Evolutionary conservation across 2,797 vertebrate genomes (phyloP).

Genomic region (Sebastes nivosus): DNA sequence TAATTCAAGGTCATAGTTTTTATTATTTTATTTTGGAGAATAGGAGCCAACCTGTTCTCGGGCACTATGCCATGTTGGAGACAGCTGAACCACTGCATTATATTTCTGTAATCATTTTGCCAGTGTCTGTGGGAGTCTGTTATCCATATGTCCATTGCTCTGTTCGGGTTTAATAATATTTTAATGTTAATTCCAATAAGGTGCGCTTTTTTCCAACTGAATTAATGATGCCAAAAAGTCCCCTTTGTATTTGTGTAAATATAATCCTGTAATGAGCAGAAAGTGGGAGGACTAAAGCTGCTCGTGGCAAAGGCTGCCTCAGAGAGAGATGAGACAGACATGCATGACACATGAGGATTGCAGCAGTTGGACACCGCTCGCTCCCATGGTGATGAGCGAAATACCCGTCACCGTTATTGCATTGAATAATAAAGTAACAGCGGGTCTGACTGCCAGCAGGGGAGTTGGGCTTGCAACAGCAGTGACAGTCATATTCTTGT

Average conservation of each 20-base stretch:
- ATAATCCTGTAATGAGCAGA: constrained; percentile 12
- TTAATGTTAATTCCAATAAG: constrained; percentile 42
- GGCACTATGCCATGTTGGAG: constrained; percentile 46
- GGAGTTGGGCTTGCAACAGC: constrained; percentile 7
- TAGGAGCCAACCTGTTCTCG: constrained; percentile 54
- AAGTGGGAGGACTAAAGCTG: not conserved
- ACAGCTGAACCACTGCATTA: constrained; percentile 38
- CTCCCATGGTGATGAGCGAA: constrained; percentile 23
- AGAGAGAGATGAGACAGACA: constrained; percentile 20
- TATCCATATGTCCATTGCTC: constrained; percentile 43
- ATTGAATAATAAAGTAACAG: constrained; percentile 32
- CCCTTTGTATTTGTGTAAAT: constrained; percentile 3
- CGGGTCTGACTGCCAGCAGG: constrained; percentile 11
- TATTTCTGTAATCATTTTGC: constrained; percentile 41
- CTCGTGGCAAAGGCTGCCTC: constrained; percentile 11
- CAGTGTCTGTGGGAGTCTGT: constrained; percentile 29
- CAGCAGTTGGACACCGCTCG: constrained; percentile 13
- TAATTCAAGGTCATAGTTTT: constrained; percentile 82
- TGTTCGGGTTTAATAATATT: constrained; percentile 35
- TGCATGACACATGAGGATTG: constrained; percentile 4
- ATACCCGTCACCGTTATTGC: not conserved
- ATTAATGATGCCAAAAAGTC: constrained; percentile 15
- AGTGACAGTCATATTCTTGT: constrained; percentile 32
- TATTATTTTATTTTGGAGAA: constrained; percentile 72
- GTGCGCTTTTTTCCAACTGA: constrained; percentile 10